phyloP scores from a whole-genome alignment of 2,888 invertebrate genomes.

The Rhyacophila evoluta region DNA sequence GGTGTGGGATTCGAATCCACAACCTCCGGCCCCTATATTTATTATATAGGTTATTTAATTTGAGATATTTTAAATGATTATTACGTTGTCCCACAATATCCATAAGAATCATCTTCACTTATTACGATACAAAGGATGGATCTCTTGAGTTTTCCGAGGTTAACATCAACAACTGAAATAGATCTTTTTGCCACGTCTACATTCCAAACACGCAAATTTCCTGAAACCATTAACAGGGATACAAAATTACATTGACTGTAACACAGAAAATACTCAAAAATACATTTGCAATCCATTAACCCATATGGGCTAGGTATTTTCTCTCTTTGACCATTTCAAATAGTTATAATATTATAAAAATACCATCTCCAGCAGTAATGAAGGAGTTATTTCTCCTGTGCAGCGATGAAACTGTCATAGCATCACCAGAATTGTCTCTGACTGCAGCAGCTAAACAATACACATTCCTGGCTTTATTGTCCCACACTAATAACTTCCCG shows the following conservation, averaged over 20 bases:
- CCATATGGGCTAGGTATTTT: too few species aligned
- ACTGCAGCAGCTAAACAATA: constrained; percentile 74
- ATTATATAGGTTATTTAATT: too few species aligned
- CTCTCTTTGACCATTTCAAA: too few species aligned
- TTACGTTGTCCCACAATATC: constrained; percentile 90
- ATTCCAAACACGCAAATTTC: constrained; percentile 81
- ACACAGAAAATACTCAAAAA: too few species aligned
- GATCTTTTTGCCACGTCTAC: constrained; percentile 77
- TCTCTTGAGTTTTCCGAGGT: constrained; percentile 83
- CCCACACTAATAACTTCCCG: constrained; percentile 88
- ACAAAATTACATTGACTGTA: too few species aligned
- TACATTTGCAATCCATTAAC: too few species aligned
- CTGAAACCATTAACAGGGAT: constrained; percentile 61
- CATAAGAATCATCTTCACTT: constrained; percentile 77
- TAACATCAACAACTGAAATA: constrained; percentile 79
- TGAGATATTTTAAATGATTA: too few species aligned
- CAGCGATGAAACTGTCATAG: constrained; percentile 70
- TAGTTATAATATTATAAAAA: constrained; percentile 55
- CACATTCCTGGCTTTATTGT: constrained; percentile 74
- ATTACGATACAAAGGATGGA: constrained; percentile 80
- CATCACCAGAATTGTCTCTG: constrained; percentile 79
- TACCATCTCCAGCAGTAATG: constrained; percentile 79
- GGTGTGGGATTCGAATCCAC: too few species aligned
- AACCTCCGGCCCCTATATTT: too few species aligned
- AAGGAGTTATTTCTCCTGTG: constrained; percentile 75